Evolutionary conservation across 2,113 vertebrate species (phyloP).

Genomic region (Coreoperca whiteheadi): DNA sequence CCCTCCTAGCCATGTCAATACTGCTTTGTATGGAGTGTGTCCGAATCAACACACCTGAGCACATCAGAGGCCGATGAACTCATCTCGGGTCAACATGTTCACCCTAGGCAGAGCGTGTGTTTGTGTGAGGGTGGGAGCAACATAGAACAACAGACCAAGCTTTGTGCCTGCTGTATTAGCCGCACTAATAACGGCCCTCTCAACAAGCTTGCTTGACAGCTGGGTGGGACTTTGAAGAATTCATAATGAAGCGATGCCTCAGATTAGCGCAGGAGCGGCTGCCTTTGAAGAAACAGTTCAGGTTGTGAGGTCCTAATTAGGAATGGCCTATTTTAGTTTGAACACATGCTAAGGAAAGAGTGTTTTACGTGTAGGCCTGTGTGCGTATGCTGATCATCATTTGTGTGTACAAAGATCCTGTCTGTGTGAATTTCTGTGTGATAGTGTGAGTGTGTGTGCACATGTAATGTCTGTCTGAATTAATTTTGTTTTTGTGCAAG

Average conservation of each 20-base stretch:
- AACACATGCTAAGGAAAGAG: constrained; percentile 69
- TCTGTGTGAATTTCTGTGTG: constrained; percentile 25
- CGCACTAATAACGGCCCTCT: constrained; percentile 76
- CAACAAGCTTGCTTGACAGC: constrained; percentile 80
- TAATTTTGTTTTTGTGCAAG: background rate
- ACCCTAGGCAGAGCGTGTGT: constrained; percentile 41
- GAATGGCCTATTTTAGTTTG: constrained; percentile 81
- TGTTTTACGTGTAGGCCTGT: constrained; percentile 47
- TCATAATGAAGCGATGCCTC: constrained; percentile 83
- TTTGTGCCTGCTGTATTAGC: constrained; percentile 72
- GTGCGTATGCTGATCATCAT: constrained; percentile 31
- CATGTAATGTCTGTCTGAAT: constrained; percentile 9
- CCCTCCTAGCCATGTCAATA: constrained; percentile 77
- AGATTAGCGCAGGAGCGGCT: constrained; percentile 79
- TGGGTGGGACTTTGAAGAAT: constrained; percentile 82
- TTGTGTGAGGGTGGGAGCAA: constrained; percentile 58
- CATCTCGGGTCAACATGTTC: constrained; percentile 66
- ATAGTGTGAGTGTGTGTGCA: constrained; percentile 10
- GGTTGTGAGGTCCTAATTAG: constrained; percentile 85
- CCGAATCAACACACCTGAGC: constrained; percentile 85
- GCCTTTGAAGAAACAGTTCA: constrained; percentile 85
- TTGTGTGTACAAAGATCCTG: constrained; percentile 20
- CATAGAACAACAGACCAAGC: constrained; percentile 72
- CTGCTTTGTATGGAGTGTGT: constrained; percentile 75
- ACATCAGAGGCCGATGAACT: constrained; percentile 71